Percentiles rank a stretch among this genome's conserved stretches.
These are phyloP conservation scores for Haemorhous mexicanus DNA, from an alignment of 2,113 vertebrate genomes.

Conservation along the genomic window DNA sequence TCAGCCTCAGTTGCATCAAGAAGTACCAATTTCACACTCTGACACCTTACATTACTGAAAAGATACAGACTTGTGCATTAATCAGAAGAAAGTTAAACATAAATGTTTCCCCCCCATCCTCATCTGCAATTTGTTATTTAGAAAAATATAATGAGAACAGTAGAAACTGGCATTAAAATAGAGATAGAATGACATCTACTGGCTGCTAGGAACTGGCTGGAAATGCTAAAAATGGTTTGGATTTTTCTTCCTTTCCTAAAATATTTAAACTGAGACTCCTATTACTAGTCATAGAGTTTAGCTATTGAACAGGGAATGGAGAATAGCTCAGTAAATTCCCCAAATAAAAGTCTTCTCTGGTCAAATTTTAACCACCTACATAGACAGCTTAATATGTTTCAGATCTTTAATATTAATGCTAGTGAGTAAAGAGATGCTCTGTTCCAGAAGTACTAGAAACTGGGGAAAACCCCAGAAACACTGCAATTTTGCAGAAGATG, in stretches of 20 bases:
- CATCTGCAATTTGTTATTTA: not conserved
- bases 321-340: not conserved
- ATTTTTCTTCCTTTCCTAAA: not conserved
- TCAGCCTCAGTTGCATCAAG: constrained; percentile 21
- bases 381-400: not conserved
- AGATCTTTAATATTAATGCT: not conserved
- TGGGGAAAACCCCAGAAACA: not conserved
- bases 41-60: constrained; percentile 21
- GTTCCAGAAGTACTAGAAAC: not conserved
- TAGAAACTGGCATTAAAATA: constrained; percentile 36
- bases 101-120: not conserved
- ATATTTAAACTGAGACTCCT: not conserved
- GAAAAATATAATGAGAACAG: constrained; percentile 28
- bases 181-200: constrained; percentile 75
- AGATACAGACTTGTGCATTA: constrained; percentile 36
- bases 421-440: not conserved
- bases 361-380: not conserved
- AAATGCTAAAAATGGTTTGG: not conserved
- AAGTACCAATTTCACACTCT: constrained; percentile 54
- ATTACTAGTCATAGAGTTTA: not conserved
- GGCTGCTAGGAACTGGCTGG: constrained; percentile 19
- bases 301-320: not conserved
- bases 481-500: not conserved
- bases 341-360: not conserved
- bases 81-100: constrained; percentile 47